phyloP scores from a whole-genome alignment of 2,113 vertebrate species.

The Pomatostomus ruficeps region DNA sequence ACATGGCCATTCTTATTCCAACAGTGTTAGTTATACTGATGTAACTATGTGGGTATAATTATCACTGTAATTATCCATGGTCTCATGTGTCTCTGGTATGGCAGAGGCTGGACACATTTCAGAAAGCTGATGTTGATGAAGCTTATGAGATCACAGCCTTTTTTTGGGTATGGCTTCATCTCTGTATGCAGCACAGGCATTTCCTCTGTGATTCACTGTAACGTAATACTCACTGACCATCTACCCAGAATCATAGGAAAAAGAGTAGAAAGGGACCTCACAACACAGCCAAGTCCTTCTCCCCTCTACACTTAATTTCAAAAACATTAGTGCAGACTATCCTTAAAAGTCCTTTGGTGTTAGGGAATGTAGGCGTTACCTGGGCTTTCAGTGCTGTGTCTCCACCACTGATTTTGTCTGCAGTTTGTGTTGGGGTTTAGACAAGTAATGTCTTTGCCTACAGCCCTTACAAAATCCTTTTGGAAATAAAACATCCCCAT shows the following conservation, averaged over 20 bases:
- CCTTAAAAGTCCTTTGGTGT: background rate
- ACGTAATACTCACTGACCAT: background rate
- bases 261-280: background rate
- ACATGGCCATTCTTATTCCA: background rate
- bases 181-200: background rate
- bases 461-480: background rate
- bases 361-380: background rate
- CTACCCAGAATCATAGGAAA: background rate
- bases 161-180: conserved; percentile 1
- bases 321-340: background rate
- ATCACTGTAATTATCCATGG: conserved; percentile 7
- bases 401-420: background rate
- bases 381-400: background rate
- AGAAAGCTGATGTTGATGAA: conserved; percentile 36
- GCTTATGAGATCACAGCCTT: conserved; percentile 40
- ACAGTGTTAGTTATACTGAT: conserved; percentile 26
- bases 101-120: conserved; percentile 18
- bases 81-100: conserved; percentile 23
- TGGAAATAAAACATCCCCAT: background rate
- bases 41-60: conserved; percentile 38
- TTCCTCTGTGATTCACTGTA: conserved; percentile 26
- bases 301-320: background rate
- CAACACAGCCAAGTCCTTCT: background rate
- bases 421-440: background rate
- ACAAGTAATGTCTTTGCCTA: background rate